phyloP scores from a whole-genome alignment of 2,113 vertebrate species.

The Platichthys flesus region DNA sequence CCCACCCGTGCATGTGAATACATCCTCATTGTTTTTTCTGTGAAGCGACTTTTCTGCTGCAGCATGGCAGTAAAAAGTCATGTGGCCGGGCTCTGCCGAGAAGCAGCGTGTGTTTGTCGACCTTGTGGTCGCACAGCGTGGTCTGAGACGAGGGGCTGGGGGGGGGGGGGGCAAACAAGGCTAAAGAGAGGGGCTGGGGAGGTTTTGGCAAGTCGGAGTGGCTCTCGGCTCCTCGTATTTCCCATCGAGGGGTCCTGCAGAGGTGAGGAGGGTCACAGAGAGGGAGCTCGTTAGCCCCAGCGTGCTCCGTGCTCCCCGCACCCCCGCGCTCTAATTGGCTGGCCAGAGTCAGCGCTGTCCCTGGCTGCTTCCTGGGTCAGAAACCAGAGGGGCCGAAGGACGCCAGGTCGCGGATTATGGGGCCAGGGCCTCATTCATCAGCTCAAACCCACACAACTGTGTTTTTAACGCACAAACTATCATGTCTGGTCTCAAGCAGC shows the following conservation, averaged over 20 bases:
- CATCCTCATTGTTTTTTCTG: slow-evolving; percentile 52
- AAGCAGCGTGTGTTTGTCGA: slow-evolving; percentile 77
- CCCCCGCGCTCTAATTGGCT: slow-evolving; percentile 76
- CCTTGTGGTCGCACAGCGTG: slow-evolving; percentile 74
- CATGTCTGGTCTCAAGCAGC: slow-evolving; percentile 41
- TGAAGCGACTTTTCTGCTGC: slow-evolving; percentile 42
- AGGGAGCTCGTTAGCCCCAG: slow-evolving; percentile 79
- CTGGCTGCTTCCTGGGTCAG: slow-evolving; percentile 74
- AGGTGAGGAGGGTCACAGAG: slow-evolving; percentile 80
- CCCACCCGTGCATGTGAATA: slow-evolving; percentile 11
- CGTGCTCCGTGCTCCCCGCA: slow-evolving; percentile 48
- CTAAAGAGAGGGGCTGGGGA: slow-evolving; percentile 29
- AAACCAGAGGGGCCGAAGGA: slow-evolving; percentile 64
- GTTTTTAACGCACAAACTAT: slow-evolving; percentile 49
- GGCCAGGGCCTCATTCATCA: not conserved
- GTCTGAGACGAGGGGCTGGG: slow-evolving; percentile 38
- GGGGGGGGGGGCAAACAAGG: slow-evolving; percentile 25
- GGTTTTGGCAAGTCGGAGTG: slow-evolving; percentile 52
- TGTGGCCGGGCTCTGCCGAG: slow-evolving; percentile 63
- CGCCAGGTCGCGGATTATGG: slow-evolving; percentile 60
- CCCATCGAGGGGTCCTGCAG: slow-evolving; percentile 73
- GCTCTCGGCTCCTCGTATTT: slow-evolving; percentile 74
- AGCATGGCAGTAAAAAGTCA: slow-evolving; percentile 62
- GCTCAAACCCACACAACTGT: slow-evolving; percentile 36
- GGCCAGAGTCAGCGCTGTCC: slow-evolving; percentile 57